Evolutionary conservation across 2,888 invertebrate genomes (phyloP).

Genomic region (Macropis europaea): DNA sequence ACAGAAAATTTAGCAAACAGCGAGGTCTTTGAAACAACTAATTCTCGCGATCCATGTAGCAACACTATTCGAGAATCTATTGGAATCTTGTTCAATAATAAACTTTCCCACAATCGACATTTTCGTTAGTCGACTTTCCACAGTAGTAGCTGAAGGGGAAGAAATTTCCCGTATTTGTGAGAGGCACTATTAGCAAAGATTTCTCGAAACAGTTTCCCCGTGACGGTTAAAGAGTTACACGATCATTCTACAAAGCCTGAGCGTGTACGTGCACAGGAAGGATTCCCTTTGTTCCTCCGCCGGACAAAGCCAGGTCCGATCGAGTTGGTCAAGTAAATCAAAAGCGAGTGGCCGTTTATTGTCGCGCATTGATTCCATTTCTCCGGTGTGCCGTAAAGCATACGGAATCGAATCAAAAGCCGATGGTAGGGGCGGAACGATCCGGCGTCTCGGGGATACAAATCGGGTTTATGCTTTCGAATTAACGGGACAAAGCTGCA

Average conservation of each 20-base stretch:
- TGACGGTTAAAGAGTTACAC: no score
- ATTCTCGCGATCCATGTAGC: no score
- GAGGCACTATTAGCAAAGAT: no score
- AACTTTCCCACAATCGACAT: no score
- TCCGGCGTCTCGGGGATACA: neutral
- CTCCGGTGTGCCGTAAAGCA: neutral
- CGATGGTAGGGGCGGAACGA: neutral
- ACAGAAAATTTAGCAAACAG: no score
- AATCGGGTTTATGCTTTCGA: constrained; percentile 1
- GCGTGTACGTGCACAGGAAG: neutral
- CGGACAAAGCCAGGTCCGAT: constrained; percentile 3
- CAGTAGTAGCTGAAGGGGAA: no score
- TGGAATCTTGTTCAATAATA: no score
- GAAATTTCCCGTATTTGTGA: no score
- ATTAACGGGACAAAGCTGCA: constrained; percentile 22
- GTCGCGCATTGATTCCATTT: constrained; percentile 21
- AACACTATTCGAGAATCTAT: no score
- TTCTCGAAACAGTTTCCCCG: neutral
- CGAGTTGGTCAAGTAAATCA: constrained; percentile 18
- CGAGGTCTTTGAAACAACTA: no score
- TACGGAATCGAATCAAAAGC: neutral
- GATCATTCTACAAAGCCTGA: neutral
- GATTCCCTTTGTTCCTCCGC: constrained; percentile 7
- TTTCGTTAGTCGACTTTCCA: no score
- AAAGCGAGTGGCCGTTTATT: constrained; percentile 18